Evolutionary conservation across 2,113 vertebrate genomes (phyloP).

Genomic region (Sorex araneus): DNA sequence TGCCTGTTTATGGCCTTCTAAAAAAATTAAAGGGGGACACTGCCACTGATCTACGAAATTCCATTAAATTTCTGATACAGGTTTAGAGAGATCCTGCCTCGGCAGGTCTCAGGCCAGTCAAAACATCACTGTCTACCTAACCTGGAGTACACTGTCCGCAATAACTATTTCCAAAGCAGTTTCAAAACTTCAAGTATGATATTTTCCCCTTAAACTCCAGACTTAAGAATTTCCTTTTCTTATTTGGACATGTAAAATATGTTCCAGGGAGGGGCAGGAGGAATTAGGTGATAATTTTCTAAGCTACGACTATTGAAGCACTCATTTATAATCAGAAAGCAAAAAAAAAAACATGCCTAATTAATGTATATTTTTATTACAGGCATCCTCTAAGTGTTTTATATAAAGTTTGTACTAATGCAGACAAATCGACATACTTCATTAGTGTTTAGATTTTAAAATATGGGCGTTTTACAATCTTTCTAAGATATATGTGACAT

Average conservation of each 20-base stretch:
- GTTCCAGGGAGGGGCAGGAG: neutral
- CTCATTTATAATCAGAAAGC: conserved; percentile 35
- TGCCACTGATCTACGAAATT: neutral
- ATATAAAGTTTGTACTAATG: neutral
- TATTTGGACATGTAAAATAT: conserved; percentile 45
- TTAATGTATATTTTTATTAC: conserved; percentile 53
- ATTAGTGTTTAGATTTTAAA: neutral
- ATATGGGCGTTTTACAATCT: neutral
- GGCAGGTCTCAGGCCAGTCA: neutral
- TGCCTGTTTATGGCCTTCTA: neutral
- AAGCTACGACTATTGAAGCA: conserved; percentile 8
- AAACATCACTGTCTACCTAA: neutral
- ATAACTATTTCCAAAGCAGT: neutral
- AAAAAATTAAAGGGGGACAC: neutral
- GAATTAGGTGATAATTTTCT: conserved; percentile 16
- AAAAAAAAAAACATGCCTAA: conserved; percentile 46
- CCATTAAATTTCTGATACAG: neutral
- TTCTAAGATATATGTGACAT: neutral
- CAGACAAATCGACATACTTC: neutral
- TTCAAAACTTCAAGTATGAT: neutral
- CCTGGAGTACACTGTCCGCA: neutral
- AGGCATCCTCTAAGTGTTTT: neutral
- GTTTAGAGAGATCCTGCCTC: neutral
- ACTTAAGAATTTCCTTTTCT: conserved; percentile 18
- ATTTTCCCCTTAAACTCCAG: conserved; percentile 18